phyloP scores from a whole-genome alignment of 1,140 invertebrate genomes.

The Bursaphelenchus mucronatus region DNA sequence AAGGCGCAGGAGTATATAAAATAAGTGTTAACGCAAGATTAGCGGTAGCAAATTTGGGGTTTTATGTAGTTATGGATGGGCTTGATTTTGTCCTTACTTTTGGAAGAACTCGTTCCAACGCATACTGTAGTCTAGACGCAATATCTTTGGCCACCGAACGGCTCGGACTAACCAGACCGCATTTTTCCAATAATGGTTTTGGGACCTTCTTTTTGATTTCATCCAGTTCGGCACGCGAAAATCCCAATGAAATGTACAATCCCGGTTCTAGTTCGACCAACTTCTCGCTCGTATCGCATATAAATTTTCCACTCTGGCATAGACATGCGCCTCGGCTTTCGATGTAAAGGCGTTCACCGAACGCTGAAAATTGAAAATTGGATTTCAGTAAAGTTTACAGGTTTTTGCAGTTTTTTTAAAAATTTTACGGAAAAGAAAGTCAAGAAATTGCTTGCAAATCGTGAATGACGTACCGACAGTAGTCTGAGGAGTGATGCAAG shows the following conservation, averaged over 20 bases:
- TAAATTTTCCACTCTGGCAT: constrained; percentile 53
- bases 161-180: constrained; percentile 38
- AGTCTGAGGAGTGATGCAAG: constrained; percentile 47
- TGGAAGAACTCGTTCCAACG: constrained; percentile 54
- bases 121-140: constrained; percentile 51
- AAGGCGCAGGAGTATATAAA: constrained; percentile 19
- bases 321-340: constrained; percentile 54
- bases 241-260: constrained; percentile 44
- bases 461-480: constrained; percentile 36
- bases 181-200: constrained; percentile 34
- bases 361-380: constrained; percentile 36
- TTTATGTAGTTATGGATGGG: constrained; percentile 13
- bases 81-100: constrained; percentile 23
- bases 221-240: constrained; percentile 41
- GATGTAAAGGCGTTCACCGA: constrained; percentile 54
- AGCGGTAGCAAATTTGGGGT: constrained; percentile 17
- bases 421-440: not conserved
- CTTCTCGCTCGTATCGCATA: constrained; percentile 52
- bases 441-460: constrained; percentile 7
- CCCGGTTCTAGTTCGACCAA: constrained; percentile 44
- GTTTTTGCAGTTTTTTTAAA: no score
- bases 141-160: constrained; percentile 52
- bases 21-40: constrained; percentile 13
- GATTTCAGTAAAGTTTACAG: no score
- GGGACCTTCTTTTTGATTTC: constrained; percentile 46